Evolutionary conservation across 2,797 vertebrate genomes (phyloP).

Genomic region (Coilia nasus): DNA sequence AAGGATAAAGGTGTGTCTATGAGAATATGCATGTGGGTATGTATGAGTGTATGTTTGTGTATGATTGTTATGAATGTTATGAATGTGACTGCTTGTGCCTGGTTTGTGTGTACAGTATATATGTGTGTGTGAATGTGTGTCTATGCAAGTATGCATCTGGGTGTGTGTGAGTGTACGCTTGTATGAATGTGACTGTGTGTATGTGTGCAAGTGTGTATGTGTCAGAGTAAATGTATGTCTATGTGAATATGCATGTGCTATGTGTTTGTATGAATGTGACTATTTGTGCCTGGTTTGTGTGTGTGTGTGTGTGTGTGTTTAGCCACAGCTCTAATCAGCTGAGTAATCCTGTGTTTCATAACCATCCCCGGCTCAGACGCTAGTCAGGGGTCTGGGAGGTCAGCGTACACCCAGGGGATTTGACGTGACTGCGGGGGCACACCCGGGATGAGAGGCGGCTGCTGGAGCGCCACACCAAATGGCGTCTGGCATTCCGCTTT

Average conservation of each 20-base stretch:
- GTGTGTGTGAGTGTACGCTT: background rate
- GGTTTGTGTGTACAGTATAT: too few relatives aligned
- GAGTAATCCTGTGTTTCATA: conserved; percentile 5
- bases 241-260: conserved; percentile 26
- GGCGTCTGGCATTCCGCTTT: conserved; percentile 36
- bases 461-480: conserved; percentile 35
- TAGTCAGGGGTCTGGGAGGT: conserved; percentile 30
- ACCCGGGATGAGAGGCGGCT: conserved; percentile 29
- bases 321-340: conserved; percentile 7
- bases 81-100: too few relatives aligned
- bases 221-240: background rate
- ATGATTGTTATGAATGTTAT: too few relatives aligned
- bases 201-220: background rate
- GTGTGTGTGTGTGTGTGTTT: background rate
- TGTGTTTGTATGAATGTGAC: background rate
- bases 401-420: conserved; percentile 41
- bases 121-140: background rate
- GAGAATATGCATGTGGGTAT: too few relatives aligned
- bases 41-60: too few relatives aligned
- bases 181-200: background rate
- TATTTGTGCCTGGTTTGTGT: background rate
- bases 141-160: background rate
- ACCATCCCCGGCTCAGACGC: conserved; percentile 30
- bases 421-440: conserved; percentile 33
- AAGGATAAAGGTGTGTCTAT: too few relatives aligned